Evolutionary conservation across 2,888 invertebrate genomes (phyloP).

Genomic region (Micropterix aruncella): DNA sequence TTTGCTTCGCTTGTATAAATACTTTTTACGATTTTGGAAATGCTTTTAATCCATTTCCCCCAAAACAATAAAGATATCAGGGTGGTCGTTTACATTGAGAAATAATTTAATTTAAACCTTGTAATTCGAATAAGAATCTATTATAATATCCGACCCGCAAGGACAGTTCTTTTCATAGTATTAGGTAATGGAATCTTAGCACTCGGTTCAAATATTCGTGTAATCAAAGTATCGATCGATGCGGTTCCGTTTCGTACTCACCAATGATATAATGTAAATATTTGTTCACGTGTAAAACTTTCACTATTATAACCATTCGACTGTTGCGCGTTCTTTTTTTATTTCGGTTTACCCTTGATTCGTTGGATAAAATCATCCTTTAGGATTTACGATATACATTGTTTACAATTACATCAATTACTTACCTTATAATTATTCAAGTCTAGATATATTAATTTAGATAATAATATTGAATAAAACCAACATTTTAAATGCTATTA

Average conservation of each 20-base stretch:
- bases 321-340: background rate
- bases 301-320: background rate
- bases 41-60: background rate
- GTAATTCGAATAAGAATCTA: background rate
- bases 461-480: conserved; percentile 37
- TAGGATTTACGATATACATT: background rate
- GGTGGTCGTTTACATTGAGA: background rate
- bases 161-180: background rate
- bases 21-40: background rate
- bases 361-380: background rate
- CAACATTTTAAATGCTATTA: conserved; percentile 44
- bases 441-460: conserved; percentile 42
- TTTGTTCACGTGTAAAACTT: background rate
- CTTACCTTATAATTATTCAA: conserved; percentile 28
- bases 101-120: background rate
- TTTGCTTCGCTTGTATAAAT: background rate
- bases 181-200: background rate
- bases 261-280: background rate
- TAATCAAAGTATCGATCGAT: background rate
- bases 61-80: background rate
- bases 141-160: background rate
- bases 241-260: background rate
- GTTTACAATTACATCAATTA: conserved; percentile 30
- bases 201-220: background rate
- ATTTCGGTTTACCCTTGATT: background rate